These are phyloP conservation scores for Pipistrellus nathusii DNA, from an alignment of 2,797 vertebrate genomes.

Conservation along the genomic window DNA sequence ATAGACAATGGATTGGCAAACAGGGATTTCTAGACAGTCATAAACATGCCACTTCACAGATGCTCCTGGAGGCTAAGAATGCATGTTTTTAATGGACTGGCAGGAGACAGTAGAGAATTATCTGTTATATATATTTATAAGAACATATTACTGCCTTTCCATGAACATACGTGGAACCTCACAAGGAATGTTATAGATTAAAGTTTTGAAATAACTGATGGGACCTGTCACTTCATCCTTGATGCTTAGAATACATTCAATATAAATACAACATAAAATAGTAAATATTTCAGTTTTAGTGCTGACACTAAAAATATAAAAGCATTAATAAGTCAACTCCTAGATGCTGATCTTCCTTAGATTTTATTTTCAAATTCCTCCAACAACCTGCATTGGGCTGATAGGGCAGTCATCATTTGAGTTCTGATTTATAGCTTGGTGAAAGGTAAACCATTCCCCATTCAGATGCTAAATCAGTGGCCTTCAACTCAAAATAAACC, in stretches of 20 bases:
- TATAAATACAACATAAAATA: slow-evolving; percentile 69
- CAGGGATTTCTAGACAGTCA: not conserved
- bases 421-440: slow-evolving; percentile 71
- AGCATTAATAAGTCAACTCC: slow-evolving; percentile 55
- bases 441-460: slow-evolving; percentile 60
- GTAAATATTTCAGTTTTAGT: slow-evolving; percentile 46
- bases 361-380: slow-evolving; percentile 63
- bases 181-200: slow-evolving; percentile 26
- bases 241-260: slow-evolving; percentile 41
- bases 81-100: slow-evolving; percentile 42
- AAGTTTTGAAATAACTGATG: slow-evolving; percentile 47
- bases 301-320: slow-evolving; percentile 57
- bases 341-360: slow-evolving; percentile 25
- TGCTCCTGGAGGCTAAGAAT: not conserved
- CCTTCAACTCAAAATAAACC: slow-evolving; percentile 66
- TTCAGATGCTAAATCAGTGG: slow-evolving; percentile 68
- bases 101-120: slow-evolving; percentile 24
- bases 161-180: not conserved
- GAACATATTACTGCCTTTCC: slow-evolving; percentile 34
- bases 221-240: slow-evolving; percentile 49
- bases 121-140: slow-evolving; percentile 33
- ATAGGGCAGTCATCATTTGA: slow-evolving; percentile 63
- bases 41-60: slow-evolving; percentile 57
- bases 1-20: not conserved
- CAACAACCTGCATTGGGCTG: slow-evolving; percentile 25